Evolutionary conservation across 2,113 vertebrate species (phyloP), one percentile per base, ranked within the genome.

Genomic region (Lagenorhynchus albirostris): DNA sequence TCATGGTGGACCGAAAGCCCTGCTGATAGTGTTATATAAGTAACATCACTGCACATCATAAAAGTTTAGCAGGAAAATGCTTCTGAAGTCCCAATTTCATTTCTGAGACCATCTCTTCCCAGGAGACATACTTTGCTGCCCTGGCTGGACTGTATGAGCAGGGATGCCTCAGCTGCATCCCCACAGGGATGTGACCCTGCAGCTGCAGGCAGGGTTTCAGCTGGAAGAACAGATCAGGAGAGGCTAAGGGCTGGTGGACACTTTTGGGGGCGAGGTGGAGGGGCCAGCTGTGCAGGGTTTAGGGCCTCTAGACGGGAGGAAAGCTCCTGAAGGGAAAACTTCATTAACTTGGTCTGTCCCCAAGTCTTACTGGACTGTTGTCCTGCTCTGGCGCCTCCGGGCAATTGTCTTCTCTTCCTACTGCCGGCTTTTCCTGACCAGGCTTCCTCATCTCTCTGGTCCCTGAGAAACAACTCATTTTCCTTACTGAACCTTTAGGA

Each of bases 31-130:
- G 26, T 14, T 74, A 31, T 13, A 15, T 76, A 26, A 9, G 29
- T 58, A 2, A 18, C 29, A n/a, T 67, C 44, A 58, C 20, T 3
- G 1, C 0, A 17, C 58, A 8, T 10, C 20, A 23, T 50, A 12
- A 15, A 13, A 36, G 7, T 25, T 31, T 29, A 18, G 58, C 26
- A 33, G 70, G n/a, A 71, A 87, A 67, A 47, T 6, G 25, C 8
- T 14, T 41, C 12, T 38, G 11, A 53, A 14, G 26, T 23, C 65
- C 23, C 38, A n/a, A 3, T n/a, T 55, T 71, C 18, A 11, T 41
- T 33, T 44, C 82, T 26, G 25, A n/a, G 81, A 33, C 55, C 55
- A 23, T 14, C 20, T 68, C 4, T 47, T 76, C 58, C 17, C 4
- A 10, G 1, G 50, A 70, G 74, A 17, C 6, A 8, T 47, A 26